These are phyloP conservation scores for Muraenolepis orangiensis DNA, from an alignment of 2,797 vertebrate species.

Conservation along the genomic window DNA sequence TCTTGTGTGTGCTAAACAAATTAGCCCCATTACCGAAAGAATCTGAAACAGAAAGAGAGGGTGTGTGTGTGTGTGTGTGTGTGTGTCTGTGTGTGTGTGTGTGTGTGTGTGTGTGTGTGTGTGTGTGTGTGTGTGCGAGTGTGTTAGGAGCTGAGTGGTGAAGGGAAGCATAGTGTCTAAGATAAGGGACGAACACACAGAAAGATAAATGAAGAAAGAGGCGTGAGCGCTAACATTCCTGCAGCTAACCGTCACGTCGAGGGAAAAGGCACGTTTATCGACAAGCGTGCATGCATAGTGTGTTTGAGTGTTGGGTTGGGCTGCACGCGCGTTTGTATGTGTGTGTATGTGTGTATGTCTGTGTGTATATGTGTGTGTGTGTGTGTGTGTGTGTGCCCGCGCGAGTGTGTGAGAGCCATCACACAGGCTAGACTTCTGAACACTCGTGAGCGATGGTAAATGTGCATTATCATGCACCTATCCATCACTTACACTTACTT, in stretches of 20 bases:
- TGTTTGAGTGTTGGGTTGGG: not conserved
- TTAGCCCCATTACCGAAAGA: conserved; percentile 73
- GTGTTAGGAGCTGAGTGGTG: conserved; percentile 23
- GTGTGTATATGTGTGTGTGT: conserved; percentile 14
- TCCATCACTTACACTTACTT: conserved; percentile 71
- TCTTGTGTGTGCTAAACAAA: conserved; percentile 78
- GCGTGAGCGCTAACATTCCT: not conserved
- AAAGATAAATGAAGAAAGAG: not conserved
- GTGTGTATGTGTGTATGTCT: conserved; percentile 16
- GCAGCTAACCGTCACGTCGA: not conserved
- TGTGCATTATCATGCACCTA: conserved; percentile 70
- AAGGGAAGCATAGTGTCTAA: conserved; percentile 7
- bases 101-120: not conserved
- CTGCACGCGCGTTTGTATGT: not conserved
- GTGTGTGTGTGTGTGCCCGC: conserved; percentile 1
- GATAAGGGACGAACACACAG: conserved; percentile 22
- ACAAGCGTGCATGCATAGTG: conserved; percentile 23
- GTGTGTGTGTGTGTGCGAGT: conserved; percentile 18
- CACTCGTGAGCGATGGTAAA: conserved; percentile 54
- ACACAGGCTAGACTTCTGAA: conserved; percentile 51
- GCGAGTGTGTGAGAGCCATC: not conserved
- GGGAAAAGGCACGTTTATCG: too few relatives aligned
- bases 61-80: conserved; percentile 16
- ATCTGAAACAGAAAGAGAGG: conserved; percentile 4
- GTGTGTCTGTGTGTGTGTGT: not conserved